These are phyloP conservation scores for Germaria angustata DNA, from an alignment of 2,888 invertebrate species.

Conservation along the genomic window DNA sequence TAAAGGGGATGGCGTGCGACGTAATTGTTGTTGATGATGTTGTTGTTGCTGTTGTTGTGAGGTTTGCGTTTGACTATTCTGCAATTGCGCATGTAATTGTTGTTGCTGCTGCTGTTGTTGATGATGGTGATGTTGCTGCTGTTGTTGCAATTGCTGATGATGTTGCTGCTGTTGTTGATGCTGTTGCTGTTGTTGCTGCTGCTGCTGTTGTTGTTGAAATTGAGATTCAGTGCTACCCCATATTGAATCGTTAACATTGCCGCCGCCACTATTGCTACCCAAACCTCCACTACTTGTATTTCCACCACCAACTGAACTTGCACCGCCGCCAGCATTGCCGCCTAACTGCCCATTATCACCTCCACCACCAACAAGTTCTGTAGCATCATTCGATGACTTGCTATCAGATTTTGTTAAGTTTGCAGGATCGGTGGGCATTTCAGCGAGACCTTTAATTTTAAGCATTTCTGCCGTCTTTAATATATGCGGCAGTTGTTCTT, in stretches of 20 bases:
- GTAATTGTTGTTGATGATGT: constrained; percentile 83
- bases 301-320: constrained; percentile 70
- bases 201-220: constrained; percentile 82
- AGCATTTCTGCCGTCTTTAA: constrained; percentile 91
- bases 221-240: constrained; percentile 81
- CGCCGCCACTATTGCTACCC: constrained; percentile 70
- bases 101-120: constrained; percentile 81
- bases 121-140: constrained; percentile 77
- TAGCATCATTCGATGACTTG: constrained; percentile 81
- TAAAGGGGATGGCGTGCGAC: constrained; percentile 81
- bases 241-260: constrained; percentile 81
- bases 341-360: constrained; percentile 69
- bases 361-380: constrained; percentile 81
- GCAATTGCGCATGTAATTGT: constrained; percentile 82
- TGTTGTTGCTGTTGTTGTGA: constrained; percentile 83
- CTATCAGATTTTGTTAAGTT: constrained; percentile 87
- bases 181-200: constrained; percentile 78
- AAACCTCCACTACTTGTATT: constrained; percentile 70
- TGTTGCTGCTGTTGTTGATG: constrained; percentile 71
- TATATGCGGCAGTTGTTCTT: constrained; percentile 90
- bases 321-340: constrained; percentile 73
- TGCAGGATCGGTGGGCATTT: constrained; percentile 90
- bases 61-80: constrained; percentile 82
- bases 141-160: constrained; percentile 79
- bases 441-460: constrained; percentile 93